A percentile compares a stretch with the other conserved stretches of the same genome.
Conservation (phyloP, 2,888 invertebrate species). For the Dicycla oo region DNA sequence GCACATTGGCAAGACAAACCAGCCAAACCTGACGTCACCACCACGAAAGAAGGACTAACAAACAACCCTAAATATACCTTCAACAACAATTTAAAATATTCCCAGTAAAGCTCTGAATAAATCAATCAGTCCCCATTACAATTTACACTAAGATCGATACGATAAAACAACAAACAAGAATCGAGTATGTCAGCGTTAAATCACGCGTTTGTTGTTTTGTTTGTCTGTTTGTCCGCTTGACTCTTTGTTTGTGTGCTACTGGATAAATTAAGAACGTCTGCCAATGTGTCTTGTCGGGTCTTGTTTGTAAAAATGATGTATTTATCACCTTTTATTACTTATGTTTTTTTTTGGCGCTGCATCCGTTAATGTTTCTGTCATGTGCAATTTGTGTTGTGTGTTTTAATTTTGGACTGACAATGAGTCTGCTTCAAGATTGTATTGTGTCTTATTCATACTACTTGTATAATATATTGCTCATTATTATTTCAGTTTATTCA, state of each 20-base stretch:
- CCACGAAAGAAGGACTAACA: conserved; percentile 13
- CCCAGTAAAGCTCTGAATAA: conserved; percentile 71
- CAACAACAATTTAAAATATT: conserved; percentile 70
- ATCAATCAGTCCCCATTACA: conserved; percentile 84
- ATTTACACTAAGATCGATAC: conserved; percentile 83
- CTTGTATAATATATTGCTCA: neutral
- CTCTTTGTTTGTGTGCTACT: conserved; percentile 61
- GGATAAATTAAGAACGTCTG: conserved; percentile 73
- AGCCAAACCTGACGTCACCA: conserved; percentile 17
- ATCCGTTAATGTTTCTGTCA: conserved; percentile 43
- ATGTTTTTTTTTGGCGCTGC: conserved; percentile 31
- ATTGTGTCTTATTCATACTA: neutral
- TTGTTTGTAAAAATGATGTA: conserved; percentile 66
- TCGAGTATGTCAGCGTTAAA: conserved; percentile 76
- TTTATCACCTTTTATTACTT: conserved; percentile 49
- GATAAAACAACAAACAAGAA: conserved; percentile 68
- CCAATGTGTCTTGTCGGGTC: conserved; percentile 58
- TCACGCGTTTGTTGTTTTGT: conserved; percentile 78
- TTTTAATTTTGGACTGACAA: conserved; percentile 40
- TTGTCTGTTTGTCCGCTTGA: conserved; percentile 68
- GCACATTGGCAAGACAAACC: neutral
- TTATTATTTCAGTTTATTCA: neutral
- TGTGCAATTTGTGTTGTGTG: conserved; percentile 16
- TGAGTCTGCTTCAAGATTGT: conserved; percentile 7
- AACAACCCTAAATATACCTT: conserved; percentile 45